Base-by-base conservation (phyloP, 2,113 vertebrate species). In the Proteles cristata region DNA sequence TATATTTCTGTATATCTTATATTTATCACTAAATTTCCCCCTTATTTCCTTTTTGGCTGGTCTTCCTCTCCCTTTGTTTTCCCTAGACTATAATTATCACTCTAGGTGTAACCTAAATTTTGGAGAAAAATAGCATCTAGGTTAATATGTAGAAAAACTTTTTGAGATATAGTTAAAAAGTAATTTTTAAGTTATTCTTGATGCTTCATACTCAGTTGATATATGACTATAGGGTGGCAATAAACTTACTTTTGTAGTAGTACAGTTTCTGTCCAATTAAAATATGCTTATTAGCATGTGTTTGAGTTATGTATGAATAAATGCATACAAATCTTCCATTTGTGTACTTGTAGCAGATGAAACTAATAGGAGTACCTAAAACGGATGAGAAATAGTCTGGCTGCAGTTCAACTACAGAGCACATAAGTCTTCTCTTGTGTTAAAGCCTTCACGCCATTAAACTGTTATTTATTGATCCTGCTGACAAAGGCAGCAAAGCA, bases 401-500 rank as follows among this genome's bases (percentile, higher is more conserved):
- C 65, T 81, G 8, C 53, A 43, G 45, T 94, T 90, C 31, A 93
- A 4, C 85, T 39, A 33, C 16, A 94, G 31, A 73, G 58, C 45
- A 50, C 65, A 92, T 91, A 77, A 94, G 63, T 91, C 33, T 97
- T 91, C 45, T 48, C 31, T 69, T 88, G 33, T 61, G 31, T 58
- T 94, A 92, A 83, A 93, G n/a, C 9, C 11, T 81, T 93, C 53
- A n/a, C 45, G 11, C 16, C 25, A 86, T 94, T 92, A 85, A 93
- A 88, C 58, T 28, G 12, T 95, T 93, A 94, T 91, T 96, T 97
- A 96, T 61, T 93, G 89, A 97, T 94, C 69, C 8, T 55, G 8
- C 84, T 95, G 88, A 87, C 93, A 97, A 96, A 74, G 90, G 63
- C 74, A 87, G 63, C 68, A 95, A 82, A 81, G 48, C 5, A 50